These are phyloP conservation scores for Daphoenositta chrysoptera DNA, from an alignment of 2,113 vertebrate genomes.

Conservation along the genomic window DNA sequence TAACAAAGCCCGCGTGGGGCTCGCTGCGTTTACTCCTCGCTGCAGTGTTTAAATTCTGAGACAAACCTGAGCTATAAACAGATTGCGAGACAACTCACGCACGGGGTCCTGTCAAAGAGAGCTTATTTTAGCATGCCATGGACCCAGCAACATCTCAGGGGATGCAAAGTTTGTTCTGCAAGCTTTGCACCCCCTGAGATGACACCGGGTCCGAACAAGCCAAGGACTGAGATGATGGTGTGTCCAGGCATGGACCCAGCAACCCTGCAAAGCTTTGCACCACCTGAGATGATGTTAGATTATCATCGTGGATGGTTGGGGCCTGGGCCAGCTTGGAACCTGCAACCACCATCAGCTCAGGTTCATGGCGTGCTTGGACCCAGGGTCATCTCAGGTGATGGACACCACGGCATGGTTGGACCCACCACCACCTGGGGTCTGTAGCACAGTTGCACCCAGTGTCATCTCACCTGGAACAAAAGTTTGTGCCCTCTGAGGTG, in stretches of 20 bases:
- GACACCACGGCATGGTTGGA: neutral
- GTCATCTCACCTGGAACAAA: neutral
- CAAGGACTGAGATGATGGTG: rapidly evolving
- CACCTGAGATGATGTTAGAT: neutral
- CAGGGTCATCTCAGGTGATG: neutral
- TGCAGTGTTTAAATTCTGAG: slow-evolving; percentile 42
- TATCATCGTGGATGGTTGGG: rapidly evolving
- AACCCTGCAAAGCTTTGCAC: neutral
- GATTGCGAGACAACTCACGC: neutral
- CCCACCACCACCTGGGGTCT: too few species aligned
- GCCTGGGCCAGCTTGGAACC: neutral
- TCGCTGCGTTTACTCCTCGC: slow-evolving; percentile 41
- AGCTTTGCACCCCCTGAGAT: neutral
- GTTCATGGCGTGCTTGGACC: too few species aligned
- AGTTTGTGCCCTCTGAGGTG: rapidly evolving
- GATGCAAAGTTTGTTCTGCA: neutral
- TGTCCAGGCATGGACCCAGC: rapidly evolving
- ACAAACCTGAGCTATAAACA: slow-evolving; percentile 29
- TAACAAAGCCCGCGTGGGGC: slow-evolving; percentile 43
- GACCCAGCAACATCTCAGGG: neutral
- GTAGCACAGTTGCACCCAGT: rapidly evolving
- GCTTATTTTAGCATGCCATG: rapidly evolving
- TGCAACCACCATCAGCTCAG: neutral
- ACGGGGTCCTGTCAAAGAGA: neutral
- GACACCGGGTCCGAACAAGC: rapidly evolving